phyloP scores from a whole-genome alignment of 2,113 vertebrate species.

The Calidris pugnax region DNA sequence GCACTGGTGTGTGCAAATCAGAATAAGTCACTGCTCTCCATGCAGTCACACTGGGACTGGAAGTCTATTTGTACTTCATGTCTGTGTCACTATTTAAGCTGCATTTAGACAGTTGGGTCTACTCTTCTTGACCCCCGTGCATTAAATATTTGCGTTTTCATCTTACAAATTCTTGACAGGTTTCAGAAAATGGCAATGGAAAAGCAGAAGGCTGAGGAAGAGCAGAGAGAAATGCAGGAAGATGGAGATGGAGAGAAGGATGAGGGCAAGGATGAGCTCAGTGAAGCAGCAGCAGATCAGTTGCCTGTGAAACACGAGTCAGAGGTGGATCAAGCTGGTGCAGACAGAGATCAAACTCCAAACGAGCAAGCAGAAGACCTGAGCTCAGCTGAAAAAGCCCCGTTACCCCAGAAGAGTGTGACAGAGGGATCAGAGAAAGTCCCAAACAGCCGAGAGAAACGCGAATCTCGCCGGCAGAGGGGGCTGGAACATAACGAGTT shows the following conservation, averaged over 20 bases:
- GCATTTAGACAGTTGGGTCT: neutral
- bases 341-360: neutral
- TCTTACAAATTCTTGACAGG: conserved; percentile 9
- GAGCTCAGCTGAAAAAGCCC: neutral
- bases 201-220: conserved; percentile 71
- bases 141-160: neutral
- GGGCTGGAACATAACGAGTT: conserved; percentile 91
- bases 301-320: neutral
- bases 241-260: neutral
- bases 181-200: conserved; percentile 68
- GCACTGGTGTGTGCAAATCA: neutral
- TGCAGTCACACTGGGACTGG: neutral
- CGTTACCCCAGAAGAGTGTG: neutral
- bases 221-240: conserved; percentile 56
- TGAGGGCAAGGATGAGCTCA: neutral
- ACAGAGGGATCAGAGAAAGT: conserved; percentile 40
- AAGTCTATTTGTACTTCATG: neutral
- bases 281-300: neutral
- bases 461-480: conserved; percentile 86
- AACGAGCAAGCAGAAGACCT: neutral
- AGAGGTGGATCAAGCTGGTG: neutral
- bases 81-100: neutral
- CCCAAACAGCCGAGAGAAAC: conserved; percentile 84
- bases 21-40: neutral
- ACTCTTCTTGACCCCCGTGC: neutral